phyloP scores from a whole-genome alignment of 2,888 invertebrate species.

The Himalopsyche kuldschensis region DNA sequence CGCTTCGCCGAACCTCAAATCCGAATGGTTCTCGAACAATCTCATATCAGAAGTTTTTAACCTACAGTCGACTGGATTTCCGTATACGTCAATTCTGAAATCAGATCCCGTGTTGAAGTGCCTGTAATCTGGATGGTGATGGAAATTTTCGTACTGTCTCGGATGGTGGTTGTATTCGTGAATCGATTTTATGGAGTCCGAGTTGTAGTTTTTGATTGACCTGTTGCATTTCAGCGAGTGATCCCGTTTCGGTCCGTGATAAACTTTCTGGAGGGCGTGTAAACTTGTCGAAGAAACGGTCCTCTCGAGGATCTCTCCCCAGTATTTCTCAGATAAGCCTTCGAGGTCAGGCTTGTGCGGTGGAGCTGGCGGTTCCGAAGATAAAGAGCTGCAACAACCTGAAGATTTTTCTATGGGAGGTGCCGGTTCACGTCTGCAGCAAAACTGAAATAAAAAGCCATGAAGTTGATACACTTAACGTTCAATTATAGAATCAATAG shows the following conservation, averaged over 20 bases:
- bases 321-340: constrained; percentile 70
- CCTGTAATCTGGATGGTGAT: constrained; percentile 49
- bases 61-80: constrained; percentile 51
- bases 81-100: constrained; percentile 56
- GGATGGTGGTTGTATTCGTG: constrained; percentile 54
- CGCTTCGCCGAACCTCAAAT: constrained; percentile 54
- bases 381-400: constrained; percentile 56
- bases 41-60: constrained; percentile 57
- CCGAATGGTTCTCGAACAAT: constrained; percentile 52
- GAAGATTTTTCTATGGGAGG: constrained; percentile 54
- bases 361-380: constrained; percentile 53
- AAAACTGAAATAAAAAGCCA: constrained; percentile 46
- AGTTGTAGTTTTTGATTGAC: constrained; percentile 56
- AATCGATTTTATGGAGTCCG: constrained; percentile 45
- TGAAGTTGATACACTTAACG: no score
- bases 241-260: constrained; percentile 49
- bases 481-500: no score
- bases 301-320: constrained; percentile 77
- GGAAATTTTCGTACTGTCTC: constrained; percentile 52
- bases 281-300: constrained; percentile 76
- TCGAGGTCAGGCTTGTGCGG: constrained; percentile 63
- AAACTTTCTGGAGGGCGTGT: constrained; percentile 66
- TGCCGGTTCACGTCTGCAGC: constrained; percentile 53
- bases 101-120: constrained; percentile 53
- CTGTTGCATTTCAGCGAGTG: constrained; percentile 51